phyloP scores from a whole-genome alignment of 2,113 vertebrate species.

The Ariopsis seemanni region DNA sequence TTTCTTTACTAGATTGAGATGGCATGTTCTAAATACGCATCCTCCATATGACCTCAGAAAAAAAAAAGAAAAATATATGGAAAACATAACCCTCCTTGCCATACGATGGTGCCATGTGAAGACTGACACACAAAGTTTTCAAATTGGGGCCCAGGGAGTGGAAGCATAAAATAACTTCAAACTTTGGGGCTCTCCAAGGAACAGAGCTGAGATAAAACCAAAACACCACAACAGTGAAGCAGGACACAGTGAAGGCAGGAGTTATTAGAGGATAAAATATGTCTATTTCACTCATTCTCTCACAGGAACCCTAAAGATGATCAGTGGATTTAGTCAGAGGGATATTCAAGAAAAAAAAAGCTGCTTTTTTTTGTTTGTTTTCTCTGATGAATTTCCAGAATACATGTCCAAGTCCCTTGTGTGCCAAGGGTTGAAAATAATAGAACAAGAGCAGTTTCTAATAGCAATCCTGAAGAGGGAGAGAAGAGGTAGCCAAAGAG shows the following conservation, averaged over 20 bases:
- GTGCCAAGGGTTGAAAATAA: constrained; percentile 75
- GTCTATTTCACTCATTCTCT: constrained; percentile 83
- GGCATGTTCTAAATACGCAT: constrained; percentile 62
- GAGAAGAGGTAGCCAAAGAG: constrained; percentile 54
- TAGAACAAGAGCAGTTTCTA: constrained; percentile 69
- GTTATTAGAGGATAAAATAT: constrained; percentile 99
- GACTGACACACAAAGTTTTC: constrained; percentile 98
- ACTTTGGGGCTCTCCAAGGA: constrained; percentile 92
- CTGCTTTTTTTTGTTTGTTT: constrained; percentile 81
- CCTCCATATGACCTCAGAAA: constrained; percentile 64
- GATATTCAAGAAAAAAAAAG: constrained; percentile 99
- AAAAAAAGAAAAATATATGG: constrained; percentile 48
- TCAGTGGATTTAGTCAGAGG: constrained; percentile 99
- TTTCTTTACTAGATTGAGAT: constrained; percentile 64
- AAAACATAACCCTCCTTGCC: constrained; percentile 68
- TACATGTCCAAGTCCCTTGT: constrained; percentile 67
- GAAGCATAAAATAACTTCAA: constrained; percentile 99
- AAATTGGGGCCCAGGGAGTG: constrained; percentile 96
- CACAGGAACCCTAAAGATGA: constrained; percentile 95
- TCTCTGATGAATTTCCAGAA: constrained; percentile 89
- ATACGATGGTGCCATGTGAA: constrained; percentile 94
- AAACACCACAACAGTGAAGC: constrained; percentile 88
- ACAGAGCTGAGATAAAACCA: constrained; percentile 87
- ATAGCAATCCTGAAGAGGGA: constrained; percentile 64
- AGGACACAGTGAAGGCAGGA: constrained; percentile 92